Base-by-base conservation (phyloP, 2,797 vertebrate genomes). In the Eremophila alpestris region DNA sequence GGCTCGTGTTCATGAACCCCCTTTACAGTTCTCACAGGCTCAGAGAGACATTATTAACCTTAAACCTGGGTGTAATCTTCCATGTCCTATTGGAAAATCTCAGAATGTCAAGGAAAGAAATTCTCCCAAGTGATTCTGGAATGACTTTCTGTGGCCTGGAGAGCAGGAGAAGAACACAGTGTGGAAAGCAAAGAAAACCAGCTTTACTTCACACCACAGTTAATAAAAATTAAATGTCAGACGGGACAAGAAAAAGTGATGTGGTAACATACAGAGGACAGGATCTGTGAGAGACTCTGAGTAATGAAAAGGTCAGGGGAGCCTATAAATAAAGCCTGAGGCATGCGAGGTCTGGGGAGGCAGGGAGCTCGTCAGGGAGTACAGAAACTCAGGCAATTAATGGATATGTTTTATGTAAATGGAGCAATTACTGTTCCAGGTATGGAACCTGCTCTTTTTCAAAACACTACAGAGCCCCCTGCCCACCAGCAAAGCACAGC, bases 161-260 rank as follows among this genome's bases (percentile, higher is more conserved):
- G 79, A 86, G 69, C 65, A 74, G 64, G 46, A 71, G 74, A 54
- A 84, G 74, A 87, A 78, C 49, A n/a, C 40, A 45, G 58, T 3
- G 38, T 56, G 69, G 89, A 83, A 93, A 94, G 91, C 91, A 92
- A 94, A 91, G 90, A 60, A 91, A 88, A 89, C 16, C 87, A 94
- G 38, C 89, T 89, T 87, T 84, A 74, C 62, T 82, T 83, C 36
- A 89, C 74, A 52, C 83, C 68, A n/a, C 69, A 87, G 94, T 91
- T 94, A 92, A 91, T 96, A 91, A 95, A 93, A 96, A 92, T 41
- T 86, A 95, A 96, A 95, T 95, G 94, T 94, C 92, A 96, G 80
- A 30, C 1, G 32, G 69, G 84, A 95, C 85, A 83, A 95, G 92
- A 69, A 85, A 87, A 95, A 80, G 81, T 81, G 93, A 90, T 92